Evolutionary conservation across 2,888 invertebrate genomes (phyloP), one percentile per base, ranked within the genome.

Genomic region (Drosophila tanythrix): DNA sequence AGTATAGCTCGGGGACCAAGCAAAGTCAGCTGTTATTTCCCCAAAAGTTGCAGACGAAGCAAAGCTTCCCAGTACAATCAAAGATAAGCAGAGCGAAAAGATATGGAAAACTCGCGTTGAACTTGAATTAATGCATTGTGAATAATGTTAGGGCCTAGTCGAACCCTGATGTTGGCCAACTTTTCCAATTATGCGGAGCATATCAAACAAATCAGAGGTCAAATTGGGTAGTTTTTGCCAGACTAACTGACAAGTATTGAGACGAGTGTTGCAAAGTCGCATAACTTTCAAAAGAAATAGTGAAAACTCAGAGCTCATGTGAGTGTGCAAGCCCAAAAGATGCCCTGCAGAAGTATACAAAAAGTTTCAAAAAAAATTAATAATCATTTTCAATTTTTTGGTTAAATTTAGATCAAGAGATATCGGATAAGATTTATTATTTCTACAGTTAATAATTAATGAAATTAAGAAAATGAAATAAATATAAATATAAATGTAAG

Each of bases 121-220:
- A 68, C 68, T 63, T 70, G 68, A 68, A 80, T 74, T 80, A 81
- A 3, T 55, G 46, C 48, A 53, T 36, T 62, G 61, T 51, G 72
- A 66, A 51, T 50, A 31, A 68, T 67, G 52, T 53, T 36, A 57
- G 11, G 48, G 46, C 52, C 69, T 35, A 40, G 69, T 64, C 64
- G 65, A 65, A 51, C 38, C 6, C 5, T 25, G 70, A 79, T 79
- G 74, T 40, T 33, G 61, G 38, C 13, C 29, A 83, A 83, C 69
- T 83, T 83, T 88, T 74, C 81, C 83, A 85, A 83, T 88, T 83
- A 88, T 73, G 71, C 65, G 53, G 58, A 69, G 46, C 71, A 82
- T 61, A 82, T 63, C 70, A 65, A 58, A 31, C 35, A 27, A 15
- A 5, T 7, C 35, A 10, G 33, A 36, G 63, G 57, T 53, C 64